A percentile compares a stretch with the other conserved stretches of the same genome.
Conservation (phyloP, 2,797 vertebrate genomes). For the Kryptolebias ocellatus region DNA sequence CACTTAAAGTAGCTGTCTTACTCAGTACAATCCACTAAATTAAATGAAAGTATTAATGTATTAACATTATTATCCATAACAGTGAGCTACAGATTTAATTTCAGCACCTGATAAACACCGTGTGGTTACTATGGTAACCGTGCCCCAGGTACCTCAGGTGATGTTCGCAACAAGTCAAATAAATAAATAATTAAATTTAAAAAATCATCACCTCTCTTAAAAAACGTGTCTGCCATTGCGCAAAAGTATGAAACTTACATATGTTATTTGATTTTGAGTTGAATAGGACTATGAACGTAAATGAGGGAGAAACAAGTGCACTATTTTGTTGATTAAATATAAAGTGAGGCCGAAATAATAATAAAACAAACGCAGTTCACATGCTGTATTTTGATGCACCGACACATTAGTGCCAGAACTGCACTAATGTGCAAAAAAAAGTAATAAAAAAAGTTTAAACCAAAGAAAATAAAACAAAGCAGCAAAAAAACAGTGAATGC, state of each 20-base stretch:
- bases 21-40: background rate
- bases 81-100: too few relatives aligned
- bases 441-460: background rate
- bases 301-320: too few relatives aligned
- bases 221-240: slow-evolving; percentile 51
- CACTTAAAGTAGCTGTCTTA: background rate
- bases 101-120: too few relatives aligned
- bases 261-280: too few relatives aligned
- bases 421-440: background rate
- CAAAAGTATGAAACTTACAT: too few relatives aligned
- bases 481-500: background rate
- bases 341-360: too few relatives aligned
- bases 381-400: too few relatives aligned
- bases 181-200: slow-evolving; percentile 4
- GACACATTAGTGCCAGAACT: too few relatives aligned
- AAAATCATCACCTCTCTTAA: slow-evolving; percentile 50
- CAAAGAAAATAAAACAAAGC: slow-evolving; percentile 12
- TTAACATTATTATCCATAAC: background rate
- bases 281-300: too few relatives aligned
- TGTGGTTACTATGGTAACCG: slow-evolving; percentile 65
- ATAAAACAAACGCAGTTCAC: too few relatives aligned
- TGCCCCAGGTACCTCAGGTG: slow-evolving; percentile 21
- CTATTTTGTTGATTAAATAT: too few relatives aligned
- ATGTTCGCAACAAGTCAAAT: slow-evolving; percentile 66
- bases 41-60: background rate